These are phyloP conservation scores for Cenopis cana DNA, from an alignment of 2,888 invertebrate species.

Conservation along the genomic window DNA sequence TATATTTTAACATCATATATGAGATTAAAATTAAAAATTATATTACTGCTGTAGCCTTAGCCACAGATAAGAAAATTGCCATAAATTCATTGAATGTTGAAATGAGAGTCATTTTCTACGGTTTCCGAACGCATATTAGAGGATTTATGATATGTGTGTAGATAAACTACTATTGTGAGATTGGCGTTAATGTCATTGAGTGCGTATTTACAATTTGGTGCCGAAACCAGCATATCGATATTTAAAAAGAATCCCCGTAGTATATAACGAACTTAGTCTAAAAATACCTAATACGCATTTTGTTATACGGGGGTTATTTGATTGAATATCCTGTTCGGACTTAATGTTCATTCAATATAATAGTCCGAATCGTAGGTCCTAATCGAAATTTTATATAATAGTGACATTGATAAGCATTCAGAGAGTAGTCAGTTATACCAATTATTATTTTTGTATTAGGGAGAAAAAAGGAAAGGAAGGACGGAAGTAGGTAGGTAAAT, in stretches of 20 bases:
- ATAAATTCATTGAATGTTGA: too few relatives aligned
- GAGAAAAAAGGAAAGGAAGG: background rate
- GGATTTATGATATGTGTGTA: too few relatives aligned
- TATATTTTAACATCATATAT: too few relatives aligned
- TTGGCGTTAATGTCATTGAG: background rate
- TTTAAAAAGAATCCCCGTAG: too few relatives aligned
- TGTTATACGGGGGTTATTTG: background rate
- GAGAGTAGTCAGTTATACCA: too few relatives aligned
- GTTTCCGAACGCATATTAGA: too few relatives aligned
- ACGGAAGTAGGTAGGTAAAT: too few relatives aligned
- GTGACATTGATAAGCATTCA: background rate
- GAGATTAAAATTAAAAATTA: too few relatives aligned
- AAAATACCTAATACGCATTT: background rate
- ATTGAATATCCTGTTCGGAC: background rate
- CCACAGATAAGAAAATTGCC: too few relatives aligned
- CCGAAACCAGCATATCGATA: background rate
- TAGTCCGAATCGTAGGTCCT: background rate
- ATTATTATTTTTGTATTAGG: background rate
- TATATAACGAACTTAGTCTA: background rate
- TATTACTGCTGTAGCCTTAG: too few relatives aligned
- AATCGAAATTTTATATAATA: background rate
- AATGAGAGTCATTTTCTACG: too few relatives aligned
- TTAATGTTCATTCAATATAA: background rate
- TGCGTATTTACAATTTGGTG: slow-evolving; percentile 5
- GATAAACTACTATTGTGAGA: background rate